Evolutionary conservation across 2,797 vertebrate genomes (phyloP).

Genomic region (Gymnocypris eckloni): DNA sequence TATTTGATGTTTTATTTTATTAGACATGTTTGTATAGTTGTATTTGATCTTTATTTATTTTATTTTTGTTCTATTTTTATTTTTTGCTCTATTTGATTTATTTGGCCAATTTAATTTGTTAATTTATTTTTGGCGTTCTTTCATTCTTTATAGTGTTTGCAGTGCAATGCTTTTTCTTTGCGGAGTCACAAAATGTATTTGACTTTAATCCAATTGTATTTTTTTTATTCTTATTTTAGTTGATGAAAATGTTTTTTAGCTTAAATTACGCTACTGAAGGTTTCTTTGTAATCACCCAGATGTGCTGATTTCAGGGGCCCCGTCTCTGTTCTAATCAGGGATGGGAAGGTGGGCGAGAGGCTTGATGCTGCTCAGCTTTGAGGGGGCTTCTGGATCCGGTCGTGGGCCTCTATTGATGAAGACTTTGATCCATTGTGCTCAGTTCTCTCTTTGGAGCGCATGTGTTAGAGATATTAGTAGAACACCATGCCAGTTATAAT

Average conservation of each 20-base stretch:
- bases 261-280: background rate
- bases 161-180: background rate
- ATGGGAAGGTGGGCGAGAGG: conserved; percentile 48
- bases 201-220: background rate
- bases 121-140: background rate
- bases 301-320: conserved; percentile 65
- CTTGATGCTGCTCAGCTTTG: conserved; percentile 67
- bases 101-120: background rate
- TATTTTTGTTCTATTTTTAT: background rate
- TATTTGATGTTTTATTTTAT: background rate
- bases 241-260: background rate
- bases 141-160: background rate
- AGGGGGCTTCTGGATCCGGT: conserved; percentile 60
- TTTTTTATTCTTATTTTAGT: background rate
- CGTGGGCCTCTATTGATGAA: conserved; percentile 64
- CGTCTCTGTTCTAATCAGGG: conserved; percentile 71
- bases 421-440: conserved; percentile 57
- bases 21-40: background rate
- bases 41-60: background rate
- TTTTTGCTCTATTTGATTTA: background rate
- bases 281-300: conserved; percentile 63
- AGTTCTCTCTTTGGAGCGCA: conserved; percentile 61
- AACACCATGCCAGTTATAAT: conserved; percentile 57
- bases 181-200: background rate
- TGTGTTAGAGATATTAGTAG: conserved; percentile 61